phyloP scores from a whole-genome alignment of 2,888 invertebrate species.

The Sisyra terminalis region DNA sequence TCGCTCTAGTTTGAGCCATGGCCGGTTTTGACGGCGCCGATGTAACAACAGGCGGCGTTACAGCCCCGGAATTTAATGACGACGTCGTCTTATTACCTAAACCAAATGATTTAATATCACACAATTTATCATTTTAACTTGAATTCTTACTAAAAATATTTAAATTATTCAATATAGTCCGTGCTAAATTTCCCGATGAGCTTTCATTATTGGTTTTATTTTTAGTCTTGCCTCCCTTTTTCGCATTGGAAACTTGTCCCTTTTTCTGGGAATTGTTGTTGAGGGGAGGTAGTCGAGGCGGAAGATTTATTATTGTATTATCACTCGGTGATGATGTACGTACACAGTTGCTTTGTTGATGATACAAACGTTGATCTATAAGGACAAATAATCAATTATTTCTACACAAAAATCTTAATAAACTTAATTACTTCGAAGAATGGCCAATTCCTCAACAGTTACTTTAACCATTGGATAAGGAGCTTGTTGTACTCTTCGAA shows the following conservation, averaged over 20 bases:
- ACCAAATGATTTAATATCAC: not conserved
- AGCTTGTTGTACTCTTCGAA: constrained; percentile 61
- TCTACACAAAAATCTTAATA: not conserved
- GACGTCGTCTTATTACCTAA: constrained; percentile 20
- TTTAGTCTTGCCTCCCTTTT: constrained; percentile 26
- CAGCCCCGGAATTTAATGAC: not conserved
- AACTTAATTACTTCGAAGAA: constrained; percentile 20
- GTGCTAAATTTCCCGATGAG: constrained; percentile 45
- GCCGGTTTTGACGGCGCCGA: too few species aligned
- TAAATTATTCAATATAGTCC: constrained; percentile 63
- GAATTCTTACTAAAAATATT: constrained; percentile 53
- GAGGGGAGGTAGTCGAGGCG: constrained; percentile 7
- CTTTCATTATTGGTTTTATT: constrained; percentile 26
- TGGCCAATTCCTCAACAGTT: constrained; percentile 31
- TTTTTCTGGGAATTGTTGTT: constrained; percentile 11
- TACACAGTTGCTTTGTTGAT: not conserved
- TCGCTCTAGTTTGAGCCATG: not conserved
- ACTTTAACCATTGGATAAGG: constrained; percentile 68
- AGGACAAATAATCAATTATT: not conserved
- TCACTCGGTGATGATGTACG: constrained; percentile 2
- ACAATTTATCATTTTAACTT: too few species aligned
- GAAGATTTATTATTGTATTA: constrained; percentile 5
- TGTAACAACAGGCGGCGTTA: not conserved
- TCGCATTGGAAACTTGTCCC: constrained; percentile 5
- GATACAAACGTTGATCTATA: constrained; percentile 2